These are phyloP conservation scores for Drosophila longiperda DNA, from an alignment of 2,888 invertebrate species.

Conservation along the genomic window DNA sequence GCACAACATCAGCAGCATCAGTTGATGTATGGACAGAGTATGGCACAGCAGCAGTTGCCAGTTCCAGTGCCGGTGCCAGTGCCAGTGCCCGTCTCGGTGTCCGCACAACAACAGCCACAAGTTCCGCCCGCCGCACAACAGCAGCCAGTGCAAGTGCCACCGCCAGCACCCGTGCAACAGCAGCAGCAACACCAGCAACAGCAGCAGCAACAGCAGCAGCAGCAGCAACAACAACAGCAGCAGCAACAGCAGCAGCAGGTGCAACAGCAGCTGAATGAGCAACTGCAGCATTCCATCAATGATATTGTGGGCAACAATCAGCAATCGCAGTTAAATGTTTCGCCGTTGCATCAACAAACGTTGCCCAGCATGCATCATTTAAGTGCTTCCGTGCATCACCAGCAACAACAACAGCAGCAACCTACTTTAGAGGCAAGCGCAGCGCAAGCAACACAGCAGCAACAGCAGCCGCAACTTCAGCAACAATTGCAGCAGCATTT, in stretches of 20 bases:
- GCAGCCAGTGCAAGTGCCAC: conserved; percentile 65
- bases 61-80: conserved; percentile 64
- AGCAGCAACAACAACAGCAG: conserved; percentile 40
- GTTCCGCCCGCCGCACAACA: conserved; percentile 38
- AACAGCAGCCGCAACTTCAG: conserved; percentile 59
- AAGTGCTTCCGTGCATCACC: conserved; percentile 42
- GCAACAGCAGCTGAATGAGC: conserved; percentile 84
- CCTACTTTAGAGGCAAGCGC: conserved; percentile 40
- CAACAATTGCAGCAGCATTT: conserved; percentile 76
- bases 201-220: conserved; percentile 31
- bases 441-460: conserved; percentile 51
- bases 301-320: conserved; percentile 85
- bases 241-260: conserved; percentile 48
- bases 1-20: conserved; percentile 82
- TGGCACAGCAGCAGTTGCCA: conserved; percentile 71
- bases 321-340: conserved; percentile 86
- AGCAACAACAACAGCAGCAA: conserved; percentile 50
- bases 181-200: conserved; percentile 71
- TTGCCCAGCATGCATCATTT: conserved; percentile 76
- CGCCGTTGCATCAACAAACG: conserved; percentile 75
- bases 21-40: conserved; percentile 67
- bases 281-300: conserved; percentile 85
- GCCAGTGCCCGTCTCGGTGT: conserved; percentile 62
- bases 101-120: conserved; percentile 74
- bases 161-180: conserved; percentile 64